Percentiles rank a stretch among this genome's conserved stretches.
phyloP scores from a whole-genome alignment of 1,140 invertebrate genomes.

The Trichonephila clavipes region DNA sequence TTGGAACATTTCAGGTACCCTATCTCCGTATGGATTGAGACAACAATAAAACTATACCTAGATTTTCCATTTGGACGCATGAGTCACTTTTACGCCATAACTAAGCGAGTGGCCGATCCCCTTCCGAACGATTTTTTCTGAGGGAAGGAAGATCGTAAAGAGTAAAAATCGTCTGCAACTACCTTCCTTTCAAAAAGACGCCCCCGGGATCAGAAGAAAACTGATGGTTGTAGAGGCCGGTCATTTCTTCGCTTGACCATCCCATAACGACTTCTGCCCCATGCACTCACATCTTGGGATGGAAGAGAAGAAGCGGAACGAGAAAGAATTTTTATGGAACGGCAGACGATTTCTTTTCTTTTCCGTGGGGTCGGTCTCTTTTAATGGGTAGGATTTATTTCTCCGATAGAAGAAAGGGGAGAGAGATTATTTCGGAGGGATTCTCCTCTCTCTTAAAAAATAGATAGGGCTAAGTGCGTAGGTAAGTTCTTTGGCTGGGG shows the following conservation, averaged over 20 bases:
- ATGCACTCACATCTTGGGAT: no score
- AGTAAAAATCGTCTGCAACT: neutral
- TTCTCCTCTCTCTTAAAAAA: neutral
- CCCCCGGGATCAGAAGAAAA: neutral
- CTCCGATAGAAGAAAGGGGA: neutral
- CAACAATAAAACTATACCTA: no score
- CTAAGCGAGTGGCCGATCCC: neutral
- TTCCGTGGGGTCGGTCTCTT: conserved; percentile 10
- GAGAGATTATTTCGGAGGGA: neutral
- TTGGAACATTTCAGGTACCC: no score
- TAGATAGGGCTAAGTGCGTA: neutral
- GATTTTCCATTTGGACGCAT: no score
- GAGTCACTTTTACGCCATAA: neutral
- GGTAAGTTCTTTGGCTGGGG: neutral
- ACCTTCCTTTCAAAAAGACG: neutral
- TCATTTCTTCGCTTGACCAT: neutral
- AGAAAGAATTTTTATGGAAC: conserved; percentile 10
- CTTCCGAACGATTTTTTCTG: neutral
- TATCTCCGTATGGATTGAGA: no score
- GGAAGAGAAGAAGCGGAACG: neutral
- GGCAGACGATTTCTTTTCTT: conserved; percentile 12
- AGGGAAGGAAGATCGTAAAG: neutral
- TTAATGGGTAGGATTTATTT: conserved; percentile 30
- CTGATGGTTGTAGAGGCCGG: neutral
- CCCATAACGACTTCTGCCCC: neutral